Conservation (phyloP, 2,797 vertebrate species). For the Bovichtus diacanthus region DNA sequence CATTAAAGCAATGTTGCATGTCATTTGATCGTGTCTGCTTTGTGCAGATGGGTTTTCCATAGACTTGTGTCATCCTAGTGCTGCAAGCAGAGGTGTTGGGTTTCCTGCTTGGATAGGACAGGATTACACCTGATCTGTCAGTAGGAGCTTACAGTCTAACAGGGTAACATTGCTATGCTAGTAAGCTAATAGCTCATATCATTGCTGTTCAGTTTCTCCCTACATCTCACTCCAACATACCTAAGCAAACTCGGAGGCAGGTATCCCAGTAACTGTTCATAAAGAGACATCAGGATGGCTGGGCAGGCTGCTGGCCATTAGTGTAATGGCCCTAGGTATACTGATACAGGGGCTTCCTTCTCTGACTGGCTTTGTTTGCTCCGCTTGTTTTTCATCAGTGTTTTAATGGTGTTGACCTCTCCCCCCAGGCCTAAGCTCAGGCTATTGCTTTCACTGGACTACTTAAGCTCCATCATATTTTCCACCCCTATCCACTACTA, state of each 20-base stretch:
- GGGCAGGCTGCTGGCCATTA: conserved; percentile 59
- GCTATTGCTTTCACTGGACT: conserved; percentile 66
- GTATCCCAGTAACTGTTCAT: conserved; percentile 71
- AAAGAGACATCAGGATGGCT: conserved; percentile 46
- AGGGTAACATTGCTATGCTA: conserved; percentile 46
- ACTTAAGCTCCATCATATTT: conserved; percentile 43
- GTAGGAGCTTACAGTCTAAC: conserved; percentile 30
- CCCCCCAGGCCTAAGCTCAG: conserved; percentile 17
- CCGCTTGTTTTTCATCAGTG: conserved; percentile 74
- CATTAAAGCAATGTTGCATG: neutral
- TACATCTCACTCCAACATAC: conserved; percentile 10
- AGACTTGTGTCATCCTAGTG: conserved; percentile 7
- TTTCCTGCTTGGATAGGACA: conserved; percentile 36
- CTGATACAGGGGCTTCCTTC: conserved; percentile 70
- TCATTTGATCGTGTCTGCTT: conserved; percentile 14
- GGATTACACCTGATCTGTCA: conserved; percentile 41
- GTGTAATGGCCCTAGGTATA: conserved; percentile 70
- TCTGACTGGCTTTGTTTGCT: conserved; percentile 72
- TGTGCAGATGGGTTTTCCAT: conserved; percentile 38
- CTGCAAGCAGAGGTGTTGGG: conserved; percentile 37
- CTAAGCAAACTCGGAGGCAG: conserved; percentile 25
- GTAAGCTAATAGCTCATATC: conserved; percentile 39
- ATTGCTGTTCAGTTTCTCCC: conserved; percentile 39
- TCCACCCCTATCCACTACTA: conserved; percentile 26
- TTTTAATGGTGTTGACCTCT: conserved; percentile 56